Percentiles rank a stretch among this genome's conserved stretches.
These are phyloP conservation scores for Epinephelus awoara DNA, from an alignment of 2,797 vertebrate species.

Conservation along the genomic window DNA sequence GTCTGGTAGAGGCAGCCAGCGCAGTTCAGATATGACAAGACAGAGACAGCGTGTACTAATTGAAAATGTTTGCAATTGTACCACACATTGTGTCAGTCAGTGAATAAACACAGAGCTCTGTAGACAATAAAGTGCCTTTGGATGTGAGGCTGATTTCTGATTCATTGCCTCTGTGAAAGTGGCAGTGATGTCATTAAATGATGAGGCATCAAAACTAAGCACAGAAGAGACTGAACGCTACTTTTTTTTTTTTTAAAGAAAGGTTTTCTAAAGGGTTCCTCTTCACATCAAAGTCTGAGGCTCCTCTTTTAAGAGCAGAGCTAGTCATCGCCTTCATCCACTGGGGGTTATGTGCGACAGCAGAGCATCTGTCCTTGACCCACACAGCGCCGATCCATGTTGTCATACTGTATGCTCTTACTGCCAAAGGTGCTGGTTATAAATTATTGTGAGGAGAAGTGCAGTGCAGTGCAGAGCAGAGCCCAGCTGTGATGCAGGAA, in stretches of 20 bases:
- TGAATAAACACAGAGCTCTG: slow-evolving; percentile 9
- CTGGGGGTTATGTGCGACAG: slow-evolving; percentile 11
- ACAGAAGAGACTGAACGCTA: slow-evolving; percentile 1
- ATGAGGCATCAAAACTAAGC: slow-evolving; percentile 21
- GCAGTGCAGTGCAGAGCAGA: background rate
- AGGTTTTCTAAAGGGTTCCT: background rate
- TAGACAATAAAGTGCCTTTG: background rate
- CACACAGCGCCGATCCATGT: slow-evolving; percentile 9
- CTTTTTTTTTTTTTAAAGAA: background rate
- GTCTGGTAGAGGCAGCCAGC: slow-evolving; percentile 22
- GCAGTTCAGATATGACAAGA: slow-evolving; percentile 36
- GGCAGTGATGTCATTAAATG: slow-evolving; percentile 1
- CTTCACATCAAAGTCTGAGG: slow-evolving; percentile 7
- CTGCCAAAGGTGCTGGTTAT: background rate
- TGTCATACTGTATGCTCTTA: slow-evolving; percentile 9
- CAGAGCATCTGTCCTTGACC: slow-evolving; percentile 52
- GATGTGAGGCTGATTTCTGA: background rate
- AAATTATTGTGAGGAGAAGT: slow-evolving; percentile 9
- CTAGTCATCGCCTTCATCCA: slow-evolving; percentile 45
- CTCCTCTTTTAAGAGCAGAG: slow-evolving; percentile 15
- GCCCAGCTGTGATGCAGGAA: background rate
- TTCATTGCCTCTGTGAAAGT: slow-evolving; percentile 14
- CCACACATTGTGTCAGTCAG: slow-evolving; percentile 14
- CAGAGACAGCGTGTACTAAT: slow-evolving; percentile 18
- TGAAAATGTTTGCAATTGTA: slow-evolving; percentile 31